Evolutionary conservation across 2,113 vertebrate species (phyloP).

Genomic region (Hipposideros armiger): DNA sequence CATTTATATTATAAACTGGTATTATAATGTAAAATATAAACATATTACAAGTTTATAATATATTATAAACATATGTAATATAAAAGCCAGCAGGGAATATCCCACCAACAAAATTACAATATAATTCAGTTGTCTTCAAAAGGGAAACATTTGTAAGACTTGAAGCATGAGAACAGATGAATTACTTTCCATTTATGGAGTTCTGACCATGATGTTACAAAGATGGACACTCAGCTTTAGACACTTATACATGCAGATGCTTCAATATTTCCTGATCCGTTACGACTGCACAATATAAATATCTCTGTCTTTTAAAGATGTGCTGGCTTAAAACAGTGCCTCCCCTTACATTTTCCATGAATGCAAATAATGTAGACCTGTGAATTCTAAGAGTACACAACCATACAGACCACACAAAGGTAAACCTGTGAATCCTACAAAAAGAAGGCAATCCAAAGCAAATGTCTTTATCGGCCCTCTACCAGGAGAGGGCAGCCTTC

Average conservation of each 20-base stretch:
- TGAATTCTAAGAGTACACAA: background rate
- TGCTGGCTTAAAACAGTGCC: background rate
- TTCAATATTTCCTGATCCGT: background rate
- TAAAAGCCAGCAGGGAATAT: background rate
- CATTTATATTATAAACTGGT: background rate
- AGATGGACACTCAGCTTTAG: background rate
- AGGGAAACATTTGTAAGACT: background rate
- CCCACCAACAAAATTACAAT: background rate
- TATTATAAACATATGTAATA: background rate
- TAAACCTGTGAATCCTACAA: background rate
- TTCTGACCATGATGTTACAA: background rate
- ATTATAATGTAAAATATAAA: too few relatives aligned
- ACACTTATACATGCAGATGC: background rate
- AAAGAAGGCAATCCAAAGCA: background rate
- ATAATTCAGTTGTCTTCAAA: background rate
- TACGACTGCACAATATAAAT: background rate
- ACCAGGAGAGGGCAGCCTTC: constrained; percentile 4
- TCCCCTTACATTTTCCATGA: background rate
- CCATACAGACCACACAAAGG: background rate
- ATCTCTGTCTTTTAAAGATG: background rate
- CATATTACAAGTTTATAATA: too few relatives aligned
- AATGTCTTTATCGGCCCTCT: background rate
- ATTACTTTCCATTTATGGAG: background rate
- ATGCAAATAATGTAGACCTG: background rate
- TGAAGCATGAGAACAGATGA: background rate